Evolutionary conservation across 2,113 vertebrate genomes (phyloP).

Genomic region (Mungos mungo): DNA sequence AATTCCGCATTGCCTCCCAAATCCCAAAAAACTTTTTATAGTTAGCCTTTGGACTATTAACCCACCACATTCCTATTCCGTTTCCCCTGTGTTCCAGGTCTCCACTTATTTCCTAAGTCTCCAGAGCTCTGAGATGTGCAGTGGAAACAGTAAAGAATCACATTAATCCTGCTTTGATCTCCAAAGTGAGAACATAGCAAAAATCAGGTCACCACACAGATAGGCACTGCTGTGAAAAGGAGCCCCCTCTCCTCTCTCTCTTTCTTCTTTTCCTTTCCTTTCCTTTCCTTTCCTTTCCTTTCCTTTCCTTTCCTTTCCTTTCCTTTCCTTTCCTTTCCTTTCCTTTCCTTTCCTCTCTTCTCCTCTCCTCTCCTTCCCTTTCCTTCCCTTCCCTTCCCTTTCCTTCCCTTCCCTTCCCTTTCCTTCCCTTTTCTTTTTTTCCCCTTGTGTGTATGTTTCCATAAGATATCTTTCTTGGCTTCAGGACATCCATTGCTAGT

Average conservation of each 20-base stretch:
- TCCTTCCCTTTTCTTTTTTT: background rate
- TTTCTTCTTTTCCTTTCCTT: no score
- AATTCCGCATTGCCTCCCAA: slow-evolving; percentile 4
- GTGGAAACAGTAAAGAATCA: slow-evolving; percentile 29
- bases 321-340: no score
- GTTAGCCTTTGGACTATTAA: background rate
- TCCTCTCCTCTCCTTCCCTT: no score
- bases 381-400: background rate
- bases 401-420: no score
- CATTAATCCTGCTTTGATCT: slow-evolving; percentile 65
- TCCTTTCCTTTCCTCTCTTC: background rate
- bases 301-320: background rate
- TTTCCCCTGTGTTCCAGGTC: slow-evolving; percentile 9
- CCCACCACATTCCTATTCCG: background rate
- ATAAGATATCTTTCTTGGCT: background rate
- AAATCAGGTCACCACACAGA: slow-evolving; percentile 42
- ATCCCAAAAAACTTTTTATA: slow-evolving; percentile 42
- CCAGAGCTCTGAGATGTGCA: background rate
- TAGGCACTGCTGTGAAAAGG: slow-evolving; percentile 23
- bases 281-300: background rate
- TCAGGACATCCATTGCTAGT: slow-evolving; percentile 34
- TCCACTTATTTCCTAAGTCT: background rate
- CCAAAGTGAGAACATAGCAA: slow-evolving; percentile 15
- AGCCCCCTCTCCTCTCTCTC: background rate
- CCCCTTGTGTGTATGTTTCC: background rate